These are phyloP conservation scores for Cyanoliseus patagonus DNA, from an alignment of 2,113 vertebrate genomes.

Conservation along the genomic window DNA sequence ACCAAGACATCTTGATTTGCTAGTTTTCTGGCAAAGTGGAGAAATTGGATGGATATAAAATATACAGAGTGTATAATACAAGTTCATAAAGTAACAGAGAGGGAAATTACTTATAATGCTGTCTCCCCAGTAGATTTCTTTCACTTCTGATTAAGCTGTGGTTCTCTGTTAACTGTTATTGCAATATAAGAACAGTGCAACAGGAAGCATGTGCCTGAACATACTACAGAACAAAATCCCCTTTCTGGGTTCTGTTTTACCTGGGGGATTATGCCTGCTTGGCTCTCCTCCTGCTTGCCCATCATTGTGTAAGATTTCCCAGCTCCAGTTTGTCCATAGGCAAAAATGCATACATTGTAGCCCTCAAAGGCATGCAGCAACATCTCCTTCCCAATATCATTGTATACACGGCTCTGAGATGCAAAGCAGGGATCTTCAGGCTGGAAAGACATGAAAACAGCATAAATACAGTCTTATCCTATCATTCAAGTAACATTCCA, in stretches of 20 bases:
- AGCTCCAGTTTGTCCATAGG: slow-evolving; percentile 97
- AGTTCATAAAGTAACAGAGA: not conserved
- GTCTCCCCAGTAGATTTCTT: not conserved
- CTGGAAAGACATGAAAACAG: slow-evolving; percentile 67
- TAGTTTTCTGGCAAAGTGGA: not conserved
- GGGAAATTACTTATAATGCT: not conserved
- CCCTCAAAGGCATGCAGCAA: slow-evolving; percentile 95
- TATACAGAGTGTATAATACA: not conserved
- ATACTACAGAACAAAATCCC: not conserved
- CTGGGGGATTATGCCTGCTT: slow-evolving; percentile 98
- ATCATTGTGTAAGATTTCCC: slow-evolving; percentile 99
- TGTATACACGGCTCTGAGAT: slow-evolving; percentile 93
- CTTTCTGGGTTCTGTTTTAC: slow-evolving; percentile 63
- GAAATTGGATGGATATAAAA: not conserved
- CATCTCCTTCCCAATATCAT: slow-evolving; percentile 99
- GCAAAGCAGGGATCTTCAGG: slow-evolving; percentile 93
- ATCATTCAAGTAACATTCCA: not conserved
- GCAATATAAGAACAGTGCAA: not conserved
- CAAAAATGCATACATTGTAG: slow-evolving; percentile 98
- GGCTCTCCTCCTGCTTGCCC: slow-evolving; percentile 98
- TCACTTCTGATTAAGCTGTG: not conserved
- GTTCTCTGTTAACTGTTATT: not conserved
- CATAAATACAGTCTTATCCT: not conserved
- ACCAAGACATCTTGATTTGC: not conserved
- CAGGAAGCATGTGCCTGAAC: not conserved